Conservation (phyloP, 2,113 vertebrate genomes). For the Cranoglanis bouderius region DNA sequence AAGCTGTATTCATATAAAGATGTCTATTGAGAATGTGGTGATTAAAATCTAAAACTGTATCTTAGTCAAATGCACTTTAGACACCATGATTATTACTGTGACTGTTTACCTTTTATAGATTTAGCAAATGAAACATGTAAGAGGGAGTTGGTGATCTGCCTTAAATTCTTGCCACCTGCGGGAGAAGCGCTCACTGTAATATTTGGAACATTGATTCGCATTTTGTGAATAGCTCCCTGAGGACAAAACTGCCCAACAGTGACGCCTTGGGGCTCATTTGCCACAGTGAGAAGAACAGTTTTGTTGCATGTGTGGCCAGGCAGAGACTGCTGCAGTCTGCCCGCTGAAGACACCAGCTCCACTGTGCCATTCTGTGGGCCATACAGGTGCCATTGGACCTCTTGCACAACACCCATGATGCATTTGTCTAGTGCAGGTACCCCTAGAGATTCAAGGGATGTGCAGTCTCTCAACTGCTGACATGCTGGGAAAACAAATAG, state of each 20-base stretch:
- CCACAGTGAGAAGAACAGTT: conserved; percentile 72
- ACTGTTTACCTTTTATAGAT: conserved; percentile 78
- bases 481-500: conserved; percentile 67
- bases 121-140: conserved; percentile 75
- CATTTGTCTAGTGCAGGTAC: conserved; percentile 69
- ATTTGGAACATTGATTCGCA: conserved; percentile 79
- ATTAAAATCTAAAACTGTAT: background rate
- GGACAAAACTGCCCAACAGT: conserved; percentile 81
- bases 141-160: conserved; percentile 57
- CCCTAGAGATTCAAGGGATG: conserved; percentile 58
- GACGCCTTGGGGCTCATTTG: conserved; percentile 52
- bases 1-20: background rate
- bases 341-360: conserved; percentile 67
- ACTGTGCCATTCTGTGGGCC: conserved; percentile 66
- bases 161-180: conserved; percentile 47
- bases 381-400: conserved; percentile 79
- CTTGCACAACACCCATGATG: conserved; percentile 72
- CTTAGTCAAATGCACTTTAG: background rate
- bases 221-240: conserved; percentile 76
- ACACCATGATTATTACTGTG: background rate
- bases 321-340: conserved; percentile 74
- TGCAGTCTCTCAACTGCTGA: conserved; percentile 65
- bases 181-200: conserved; percentile 74
- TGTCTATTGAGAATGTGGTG: background rate
- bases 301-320: conserved; percentile 75